A percentile compares a stretch with the other conserved stretches of the same genome.
Evolutionary conservation across 2,888 invertebrate genomes (phyloP).

Genomic region (Himalopsyche tibetana): DNA sequence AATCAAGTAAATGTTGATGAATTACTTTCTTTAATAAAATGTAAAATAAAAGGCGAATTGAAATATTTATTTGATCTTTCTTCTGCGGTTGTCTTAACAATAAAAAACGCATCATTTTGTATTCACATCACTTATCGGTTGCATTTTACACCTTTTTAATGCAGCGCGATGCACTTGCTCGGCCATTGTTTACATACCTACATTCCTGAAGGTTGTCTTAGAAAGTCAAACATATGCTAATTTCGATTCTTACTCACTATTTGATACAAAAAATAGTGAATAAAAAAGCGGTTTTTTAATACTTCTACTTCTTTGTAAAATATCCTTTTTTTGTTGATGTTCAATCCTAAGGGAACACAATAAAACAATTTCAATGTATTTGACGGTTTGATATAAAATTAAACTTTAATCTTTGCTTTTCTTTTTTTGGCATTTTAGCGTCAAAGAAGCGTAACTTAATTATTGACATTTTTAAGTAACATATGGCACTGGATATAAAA

Average conservation of each 20-base stretch:
- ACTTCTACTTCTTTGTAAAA: too few relatives aligned
- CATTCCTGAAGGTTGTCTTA: slow-evolving; percentile 32
- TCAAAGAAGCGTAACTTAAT: too few relatives aligned
- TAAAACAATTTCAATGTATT: too few relatives aligned
- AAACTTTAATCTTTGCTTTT: too few relatives aligned
- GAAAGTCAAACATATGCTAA: slow-evolving; percentile 33
- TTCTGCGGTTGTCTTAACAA: neutral
- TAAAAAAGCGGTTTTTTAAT: too few relatives aligned
- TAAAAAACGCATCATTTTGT: neutral
- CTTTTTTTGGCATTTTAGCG: too few relatives aligned
- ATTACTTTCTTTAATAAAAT: neutral
- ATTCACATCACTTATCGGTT: slow-evolving; percentile 6
- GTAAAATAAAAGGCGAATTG: neutral
- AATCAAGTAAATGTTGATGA: neutral
- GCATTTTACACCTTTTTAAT: slow-evolving; percentile 41
- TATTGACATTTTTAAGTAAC: too few relatives aligned
- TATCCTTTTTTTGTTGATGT: too few relatives aligned
- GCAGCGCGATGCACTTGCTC: neutral
- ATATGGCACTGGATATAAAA: too few relatives aligned
- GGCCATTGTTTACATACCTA: slow-evolving; percentile 11
- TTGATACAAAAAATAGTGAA: too few relatives aligned
- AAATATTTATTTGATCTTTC: neutral
- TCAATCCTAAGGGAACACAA: too few relatives aligned
- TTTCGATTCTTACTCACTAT: neutral
- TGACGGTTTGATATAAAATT: too few relatives aligned